These are phyloP conservation scores for Emydura subglobosa DNA, from an alignment of 2,113 vertebrate genomes.

Conservation along the genomic window DNA sequence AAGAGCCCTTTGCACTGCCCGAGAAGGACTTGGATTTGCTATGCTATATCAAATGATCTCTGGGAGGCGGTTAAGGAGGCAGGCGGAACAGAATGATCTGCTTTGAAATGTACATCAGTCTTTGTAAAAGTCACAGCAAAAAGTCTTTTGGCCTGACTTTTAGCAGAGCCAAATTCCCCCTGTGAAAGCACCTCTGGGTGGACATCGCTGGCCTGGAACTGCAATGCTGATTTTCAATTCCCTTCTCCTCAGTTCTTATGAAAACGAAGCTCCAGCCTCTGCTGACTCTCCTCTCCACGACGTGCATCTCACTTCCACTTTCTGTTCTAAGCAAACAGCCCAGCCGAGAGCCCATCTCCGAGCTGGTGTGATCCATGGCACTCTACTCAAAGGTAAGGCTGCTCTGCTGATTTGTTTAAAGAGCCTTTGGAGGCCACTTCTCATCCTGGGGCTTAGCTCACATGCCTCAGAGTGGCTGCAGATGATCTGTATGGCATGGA, in stretches of 20 bases:
- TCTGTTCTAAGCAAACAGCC: not conserved
- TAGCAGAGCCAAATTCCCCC: not conserved
- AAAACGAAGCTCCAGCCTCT: rapidly evolving
- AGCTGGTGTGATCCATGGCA: not conserved
- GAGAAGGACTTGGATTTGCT: not conserved
- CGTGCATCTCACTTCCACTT: not conserved
- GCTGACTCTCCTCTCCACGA: rapidly evolving
- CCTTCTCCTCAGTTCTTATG: not conserved
- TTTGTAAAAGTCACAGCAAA: not conserved
- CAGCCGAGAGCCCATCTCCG: not conserved
- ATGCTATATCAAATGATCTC: too few relatives aligned
- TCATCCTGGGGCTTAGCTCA: not conserved
- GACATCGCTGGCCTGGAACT: not conserved
- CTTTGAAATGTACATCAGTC: not conserved
- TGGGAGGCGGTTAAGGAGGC: rapidly evolving
- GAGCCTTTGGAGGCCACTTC: not conserved
- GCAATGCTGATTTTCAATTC: not conserved
- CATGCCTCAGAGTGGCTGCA: not conserved
- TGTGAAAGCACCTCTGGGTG: not conserved
- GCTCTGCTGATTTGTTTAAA: not conserved
- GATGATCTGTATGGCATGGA: not conserved
- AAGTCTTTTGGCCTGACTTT: not conserved
- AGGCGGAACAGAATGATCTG: rapidly evolving
- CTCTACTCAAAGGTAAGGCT: not conserved
- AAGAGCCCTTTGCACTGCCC: too few relatives aligned